Percentiles rank a stretch among this genome's conserved stretches.
phyloP scores from a whole-genome alignment of 1,140 invertebrate species.

The Drosophila neocordata region DNA sequence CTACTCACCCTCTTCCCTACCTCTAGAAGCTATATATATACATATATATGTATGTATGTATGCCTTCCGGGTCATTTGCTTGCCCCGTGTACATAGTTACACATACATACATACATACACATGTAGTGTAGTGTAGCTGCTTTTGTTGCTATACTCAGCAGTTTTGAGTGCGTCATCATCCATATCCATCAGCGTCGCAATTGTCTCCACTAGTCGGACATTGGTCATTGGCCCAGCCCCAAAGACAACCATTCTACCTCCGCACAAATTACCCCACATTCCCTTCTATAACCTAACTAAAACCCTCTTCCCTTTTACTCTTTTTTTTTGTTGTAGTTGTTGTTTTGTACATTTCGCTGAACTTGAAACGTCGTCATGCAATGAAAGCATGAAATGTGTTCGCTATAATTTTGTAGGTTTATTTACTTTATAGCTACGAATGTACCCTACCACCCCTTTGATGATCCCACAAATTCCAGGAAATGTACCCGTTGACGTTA shows the following conservation, averaged over 20 bases:
- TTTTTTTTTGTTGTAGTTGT: no score
- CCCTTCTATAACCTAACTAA: background rate
- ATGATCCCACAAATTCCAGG: slow-evolving; percentile 35
- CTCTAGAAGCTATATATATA: no score
- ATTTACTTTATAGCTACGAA: slow-evolving; percentile 38
- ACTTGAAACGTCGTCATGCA: slow-evolving; percentile 60
- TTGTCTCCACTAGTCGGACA: slow-evolving; percentile 37
- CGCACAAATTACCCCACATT: background rate
- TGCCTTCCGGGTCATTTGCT: slow-evolving; percentile 42
- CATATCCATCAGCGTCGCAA: slow-evolving; percentile 39
- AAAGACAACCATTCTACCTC: background rate
- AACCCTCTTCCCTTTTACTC: slow-evolving; percentile 1
- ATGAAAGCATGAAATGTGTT: slow-evolving; percentile 50
- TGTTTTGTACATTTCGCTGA: slow-evolving; percentile 39
- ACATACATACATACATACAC: background rate
- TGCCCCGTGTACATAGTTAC: slow-evolving; percentile 5
- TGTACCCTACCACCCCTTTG: background rate
- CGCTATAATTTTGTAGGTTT: slow-evolving; percentile 35
- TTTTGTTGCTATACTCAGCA: slow-evolving; percentile 34
- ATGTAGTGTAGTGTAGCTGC: no score
- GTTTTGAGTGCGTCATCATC: slow-evolving; percentile 53
- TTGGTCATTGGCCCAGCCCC: slow-evolving; percentile 44
- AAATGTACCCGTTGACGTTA: slow-evolving; percentile 55
- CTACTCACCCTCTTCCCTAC: background rate
- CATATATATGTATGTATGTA: background rate